These are phyloP conservation scores for Cosmia trapezina DNA, from an alignment of 2,888 invertebrate genomes.

Conservation along the genomic window DNA sequence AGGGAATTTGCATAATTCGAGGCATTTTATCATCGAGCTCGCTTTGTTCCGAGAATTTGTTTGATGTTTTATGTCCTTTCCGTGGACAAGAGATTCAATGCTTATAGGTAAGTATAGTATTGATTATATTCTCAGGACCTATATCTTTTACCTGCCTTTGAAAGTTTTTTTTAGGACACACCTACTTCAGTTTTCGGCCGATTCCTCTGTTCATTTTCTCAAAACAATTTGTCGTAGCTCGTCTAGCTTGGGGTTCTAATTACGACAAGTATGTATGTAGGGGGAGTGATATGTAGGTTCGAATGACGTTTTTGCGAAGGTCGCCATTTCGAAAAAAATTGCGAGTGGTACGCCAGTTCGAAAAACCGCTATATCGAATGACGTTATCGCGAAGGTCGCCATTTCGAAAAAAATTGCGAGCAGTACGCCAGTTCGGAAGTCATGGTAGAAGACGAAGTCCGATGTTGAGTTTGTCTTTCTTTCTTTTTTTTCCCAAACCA, in stretches of 20 bases:
- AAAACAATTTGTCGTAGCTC: not conserved
- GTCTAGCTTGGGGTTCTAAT: not conserved
- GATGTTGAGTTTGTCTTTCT: too few relatives aligned
- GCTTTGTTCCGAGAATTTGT: conserved; percentile 49
- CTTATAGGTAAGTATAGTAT: conserved; percentile 7
- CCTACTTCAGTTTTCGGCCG: not conserved
- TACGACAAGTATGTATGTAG: not conserved
- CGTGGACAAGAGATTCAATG: conserved; percentile 6
- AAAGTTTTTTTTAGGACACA: not conserved
- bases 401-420: too few relatives aligned
- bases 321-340: too few relatives aligned
- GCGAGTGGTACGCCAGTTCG: too few relatives aligned
- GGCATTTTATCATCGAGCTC: conserved; percentile 42
- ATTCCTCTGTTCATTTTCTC: not conserved
- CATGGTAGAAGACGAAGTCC: too few relatives aligned
- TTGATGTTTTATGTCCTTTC: conserved; percentile 43
- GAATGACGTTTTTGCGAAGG: too few relatives aligned
- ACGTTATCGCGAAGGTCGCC: too few relatives aligned
- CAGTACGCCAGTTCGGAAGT: too few relatives aligned
- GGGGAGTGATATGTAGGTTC: too few relatives aligned
- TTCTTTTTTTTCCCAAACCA: too few relatives aligned
- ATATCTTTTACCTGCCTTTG: not conserved
- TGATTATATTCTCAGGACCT: not conserved
- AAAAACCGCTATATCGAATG: too few relatives aligned
- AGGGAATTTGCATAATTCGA: conserved; percentile 53